These are phyloP conservation scores for Trichomycterus rosablanca DNA, from an alignment of 2,113 vertebrate species.

Conservation along the genomic window DNA sequence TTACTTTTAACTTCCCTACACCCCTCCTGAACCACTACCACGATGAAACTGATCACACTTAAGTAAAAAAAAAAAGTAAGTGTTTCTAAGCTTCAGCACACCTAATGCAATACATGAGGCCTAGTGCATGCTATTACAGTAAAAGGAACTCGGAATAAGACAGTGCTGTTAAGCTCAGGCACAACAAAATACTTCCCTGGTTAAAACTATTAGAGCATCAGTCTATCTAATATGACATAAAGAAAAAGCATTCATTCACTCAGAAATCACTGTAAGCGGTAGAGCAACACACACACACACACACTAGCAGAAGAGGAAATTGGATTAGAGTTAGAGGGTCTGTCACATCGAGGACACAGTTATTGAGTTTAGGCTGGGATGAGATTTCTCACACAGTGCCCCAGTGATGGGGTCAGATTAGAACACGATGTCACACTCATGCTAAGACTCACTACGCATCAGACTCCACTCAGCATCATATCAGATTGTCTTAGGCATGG, in stretches of 20 bases:
- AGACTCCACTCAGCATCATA: slow-evolving; percentile 15
- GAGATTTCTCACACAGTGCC: slow-evolving; percentile 41
- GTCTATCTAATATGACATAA: slow-evolving; percentile 5
- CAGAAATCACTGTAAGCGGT: slow-evolving; percentile 3
- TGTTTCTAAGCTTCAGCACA: no score
- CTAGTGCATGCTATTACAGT: background rate
- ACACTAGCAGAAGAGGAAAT: slow-evolving; percentile 46
- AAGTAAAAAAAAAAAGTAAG: no score
- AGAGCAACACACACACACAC: slow-evolving; percentile 14
- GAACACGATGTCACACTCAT: slow-evolving; percentile 34
- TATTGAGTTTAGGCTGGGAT: slow-evolving; percentile 63
- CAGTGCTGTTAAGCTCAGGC: no score
- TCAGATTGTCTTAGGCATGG: slow-evolving; percentile 27
- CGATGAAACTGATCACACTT: no score
- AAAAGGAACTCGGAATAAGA: background rate
- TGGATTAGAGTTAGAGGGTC: slow-evolving; percentile 59
- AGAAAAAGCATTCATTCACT: slow-evolving; percentile 6
- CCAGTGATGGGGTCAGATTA: slow-evolving; percentile 40
- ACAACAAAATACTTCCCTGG: no score
- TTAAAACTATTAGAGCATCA: background rate
- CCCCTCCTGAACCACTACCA: no score
- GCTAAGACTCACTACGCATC: slow-evolving; percentile 34
- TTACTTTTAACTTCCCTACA: no score
- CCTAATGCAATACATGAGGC: no score
- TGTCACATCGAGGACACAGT: slow-evolving; percentile 30